Conservation (phyloP, 2,888 invertebrate species). For the Drosophila seclusa region DNA sequence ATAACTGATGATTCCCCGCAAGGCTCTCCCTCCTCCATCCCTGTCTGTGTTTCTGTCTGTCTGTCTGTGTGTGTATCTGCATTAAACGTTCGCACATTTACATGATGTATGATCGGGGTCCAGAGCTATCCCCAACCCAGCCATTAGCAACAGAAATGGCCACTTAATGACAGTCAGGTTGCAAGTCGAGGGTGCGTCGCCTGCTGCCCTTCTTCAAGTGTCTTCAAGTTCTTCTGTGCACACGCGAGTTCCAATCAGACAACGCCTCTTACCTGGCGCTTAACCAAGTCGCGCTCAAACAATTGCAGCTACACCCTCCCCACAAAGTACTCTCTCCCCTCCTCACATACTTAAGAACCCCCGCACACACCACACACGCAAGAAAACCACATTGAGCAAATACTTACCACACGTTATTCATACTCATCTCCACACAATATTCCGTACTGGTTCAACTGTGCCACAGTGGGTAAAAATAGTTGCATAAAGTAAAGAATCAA, state of each 20-base stretch:
- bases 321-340: not conserved
- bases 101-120: conserved; percentile 50
- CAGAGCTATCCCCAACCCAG: conserved; percentile 28
- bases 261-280: conserved; percentile 38
- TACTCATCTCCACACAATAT: conserved; percentile 21
- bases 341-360: not conserved
- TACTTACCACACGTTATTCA: conserved; percentile 54
- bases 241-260: conserved; percentile 41
- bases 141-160: conserved; percentile 59
- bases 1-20: not conserved
- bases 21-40: not conserved
- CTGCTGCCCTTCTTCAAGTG: conserved; percentile 26
- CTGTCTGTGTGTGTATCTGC: conserved; percentile 15
- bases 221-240: conserved; percentile 19
- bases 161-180: conserved; percentile 49
- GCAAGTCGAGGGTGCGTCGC: conserved; percentile 4
- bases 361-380: conserved; percentile 22
- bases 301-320: conserved; percentile 38
- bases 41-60: conserved; percentile 4
- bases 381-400: conserved; percentile 52
- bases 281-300: conserved; percentile 56
- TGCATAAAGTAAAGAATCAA: not conserved
- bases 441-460: conserved; percentile 28
- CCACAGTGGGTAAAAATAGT: not conserved
- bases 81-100: conserved; percentile 58